phyloP scores from a whole-genome alignment of 2,113 vertebrate species.

The Nestor notabilis region DNA sequence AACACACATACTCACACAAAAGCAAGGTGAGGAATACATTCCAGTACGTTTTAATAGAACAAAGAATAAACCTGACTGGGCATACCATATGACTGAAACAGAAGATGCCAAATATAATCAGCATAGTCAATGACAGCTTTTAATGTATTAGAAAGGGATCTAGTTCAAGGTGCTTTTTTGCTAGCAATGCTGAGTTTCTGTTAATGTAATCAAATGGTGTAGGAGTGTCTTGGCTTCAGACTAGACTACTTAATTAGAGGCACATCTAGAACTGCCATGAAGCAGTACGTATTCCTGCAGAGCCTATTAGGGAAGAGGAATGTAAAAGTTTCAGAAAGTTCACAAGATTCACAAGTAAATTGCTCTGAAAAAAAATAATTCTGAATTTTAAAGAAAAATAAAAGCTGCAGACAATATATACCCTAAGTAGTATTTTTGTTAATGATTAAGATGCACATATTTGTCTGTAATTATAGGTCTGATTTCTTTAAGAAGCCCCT shows the following conservation, averaged over 20 bases:
- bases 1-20: background rate
- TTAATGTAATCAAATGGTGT: background rate
- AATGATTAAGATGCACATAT: background rate
- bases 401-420: constrained; percentile 15
- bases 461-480: background rate
- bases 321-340: constrained; percentile 23
- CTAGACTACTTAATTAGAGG: constrained; percentile 35
- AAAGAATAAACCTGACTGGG: background rate
- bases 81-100: background rate
- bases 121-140: background rate
- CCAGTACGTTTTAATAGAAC: background rate
- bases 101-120: background rate
- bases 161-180: background rate
- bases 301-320: constrained; percentile 13
- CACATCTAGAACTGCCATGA: constrained; percentile 22
- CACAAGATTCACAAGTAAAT: background rate
- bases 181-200: background rate
- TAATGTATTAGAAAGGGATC: constrained; percentile 6
- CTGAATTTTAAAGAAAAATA: constrained; percentile 35
- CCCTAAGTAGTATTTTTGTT: background rate
- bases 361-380: background rate
- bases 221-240: constrained; percentile 58
- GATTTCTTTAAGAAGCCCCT: background rate
- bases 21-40: constrained; percentile 4
- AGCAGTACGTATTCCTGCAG: background rate